These are phyloP conservation scores for Glyphotaelius pellucidus DNA, from an alignment of 2,888 invertebrate species.

Conservation along the genomic window DNA sequence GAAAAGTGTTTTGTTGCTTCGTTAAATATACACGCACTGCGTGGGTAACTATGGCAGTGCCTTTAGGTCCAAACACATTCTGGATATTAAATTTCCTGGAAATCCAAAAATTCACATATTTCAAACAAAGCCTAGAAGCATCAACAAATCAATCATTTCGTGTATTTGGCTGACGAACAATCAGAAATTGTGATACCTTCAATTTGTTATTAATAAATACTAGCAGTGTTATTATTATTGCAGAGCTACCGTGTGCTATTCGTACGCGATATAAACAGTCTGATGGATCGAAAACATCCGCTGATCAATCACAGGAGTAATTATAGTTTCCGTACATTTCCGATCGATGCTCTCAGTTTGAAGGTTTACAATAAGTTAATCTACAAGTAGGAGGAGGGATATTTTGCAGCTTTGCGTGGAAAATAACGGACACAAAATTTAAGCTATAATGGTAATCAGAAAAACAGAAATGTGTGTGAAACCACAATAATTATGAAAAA, in stretches of 20 bases:
- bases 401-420: background rate
- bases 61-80: background rate
- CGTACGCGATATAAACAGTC: constrained; percentile 7
- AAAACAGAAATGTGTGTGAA: no score
- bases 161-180: constrained; percentile 36
- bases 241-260: background rate
- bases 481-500: no score
- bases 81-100: background rate
- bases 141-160: constrained; percentile 34
- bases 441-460: no score
- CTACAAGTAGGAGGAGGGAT: background rate
- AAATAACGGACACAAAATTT: background rate
- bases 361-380: background rate
- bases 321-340: constrained; percentile 7
- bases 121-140: constrained; percentile 19
- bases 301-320: constrained; percentile 28
- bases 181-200: constrained; percentile 27
- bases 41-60: background rate
- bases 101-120: constrained; percentile 22
- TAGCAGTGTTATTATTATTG: constrained; percentile 21
- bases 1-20: background rate
- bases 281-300: constrained; percentile 39
- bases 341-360: background rate
- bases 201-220: constrained; percentile 37
- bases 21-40: background rate